Evolutionary conservation across 2,888 invertebrate species (phyloP).

Genomic region (Allygus modestus): DNA sequence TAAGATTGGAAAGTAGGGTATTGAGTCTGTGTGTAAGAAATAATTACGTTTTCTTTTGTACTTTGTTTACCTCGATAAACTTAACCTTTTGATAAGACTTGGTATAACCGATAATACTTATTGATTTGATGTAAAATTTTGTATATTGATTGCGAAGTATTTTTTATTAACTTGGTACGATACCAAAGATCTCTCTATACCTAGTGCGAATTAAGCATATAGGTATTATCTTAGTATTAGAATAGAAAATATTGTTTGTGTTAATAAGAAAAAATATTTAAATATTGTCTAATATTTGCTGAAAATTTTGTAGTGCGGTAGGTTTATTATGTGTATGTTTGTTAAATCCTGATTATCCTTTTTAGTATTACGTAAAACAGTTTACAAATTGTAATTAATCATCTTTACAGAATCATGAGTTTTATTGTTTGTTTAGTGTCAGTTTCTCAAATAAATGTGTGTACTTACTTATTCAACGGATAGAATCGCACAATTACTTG

Average conservation of each 20-base stretch:
- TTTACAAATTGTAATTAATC: not conserved
- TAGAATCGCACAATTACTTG: constrained; percentile 34
- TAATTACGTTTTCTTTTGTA: constrained; percentile 27
- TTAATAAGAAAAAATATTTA: constrained; percentile 49
- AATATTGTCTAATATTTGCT: constrained; percentile 26
- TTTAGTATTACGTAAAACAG: too few species aligned
- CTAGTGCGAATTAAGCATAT: constrained; percentile 11
- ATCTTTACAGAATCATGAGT: not conserved
- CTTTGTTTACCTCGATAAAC: constrained; percentile 26
- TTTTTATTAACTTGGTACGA: constrained; percentile 54
- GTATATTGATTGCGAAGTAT: constrained; percentile 39
- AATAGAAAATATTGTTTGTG: constrained; percentile 53
- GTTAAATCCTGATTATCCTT: not conserved
- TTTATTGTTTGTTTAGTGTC: not conserved
- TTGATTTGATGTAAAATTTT: constrained; percentile 40
- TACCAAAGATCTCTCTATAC: constrained; percentile 58
- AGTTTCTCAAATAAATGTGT: not conserved
- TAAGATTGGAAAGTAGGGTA: constrained; percentile 48
- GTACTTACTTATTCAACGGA: constrained; percentile 8
- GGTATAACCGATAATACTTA: constrained; percentile 36
- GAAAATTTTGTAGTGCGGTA: constrained; percentile 15
- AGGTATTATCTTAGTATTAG: constrained; percentile 53
- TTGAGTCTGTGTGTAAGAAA: constrained; percentile 45
- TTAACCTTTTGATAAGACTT: constrained; percentile 40
- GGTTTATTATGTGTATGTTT: not conserved